phyloP scores from a whole-genome alignment of 2,797 vertebrate species.

The Acanthornis magna region DNA sequence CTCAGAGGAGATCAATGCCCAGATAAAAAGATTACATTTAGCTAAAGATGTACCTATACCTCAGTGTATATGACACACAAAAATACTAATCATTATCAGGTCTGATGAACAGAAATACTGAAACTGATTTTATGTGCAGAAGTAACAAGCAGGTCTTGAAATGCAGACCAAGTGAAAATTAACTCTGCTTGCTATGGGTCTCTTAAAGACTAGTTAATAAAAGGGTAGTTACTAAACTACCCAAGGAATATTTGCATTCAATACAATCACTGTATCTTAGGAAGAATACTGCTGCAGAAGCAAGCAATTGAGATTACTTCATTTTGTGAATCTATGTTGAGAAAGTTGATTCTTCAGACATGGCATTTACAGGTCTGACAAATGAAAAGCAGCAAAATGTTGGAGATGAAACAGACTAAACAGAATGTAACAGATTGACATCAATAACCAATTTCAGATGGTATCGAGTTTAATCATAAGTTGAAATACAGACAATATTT shows the following conservation, averaged over 20 bases:
- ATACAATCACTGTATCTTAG: neutral
- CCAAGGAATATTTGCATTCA: neutral
- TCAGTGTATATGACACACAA: neutral
- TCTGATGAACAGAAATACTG: neutral
- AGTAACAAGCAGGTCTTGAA: neutral
- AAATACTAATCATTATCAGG: neutral
- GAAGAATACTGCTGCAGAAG: neutral
- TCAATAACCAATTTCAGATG: constrained; percentile 11
- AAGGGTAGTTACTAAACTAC: neutral
- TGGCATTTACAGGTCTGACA: neutral
- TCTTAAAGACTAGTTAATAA: neutral
- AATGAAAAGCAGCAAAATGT: constrained; percentile 28
- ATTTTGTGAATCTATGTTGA: neutral
- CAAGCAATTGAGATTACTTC: neutral
- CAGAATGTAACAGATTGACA: constrained; percentile 14
- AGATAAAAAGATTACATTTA: neutral
- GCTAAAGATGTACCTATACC: neutral
- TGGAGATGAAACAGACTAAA: constrained; percentile 25
- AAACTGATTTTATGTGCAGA: neutral
- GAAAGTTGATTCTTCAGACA: neutral
- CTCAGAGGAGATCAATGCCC: neutral
- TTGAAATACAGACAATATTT: neutral
- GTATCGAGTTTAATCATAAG: neutral
- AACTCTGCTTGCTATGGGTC: neutral
- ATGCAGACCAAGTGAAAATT: neutral